Evolutionary conservation across 2,888 invertebrate genomes (phyloP).

Genomic region (Chesias legatella): DNA sequence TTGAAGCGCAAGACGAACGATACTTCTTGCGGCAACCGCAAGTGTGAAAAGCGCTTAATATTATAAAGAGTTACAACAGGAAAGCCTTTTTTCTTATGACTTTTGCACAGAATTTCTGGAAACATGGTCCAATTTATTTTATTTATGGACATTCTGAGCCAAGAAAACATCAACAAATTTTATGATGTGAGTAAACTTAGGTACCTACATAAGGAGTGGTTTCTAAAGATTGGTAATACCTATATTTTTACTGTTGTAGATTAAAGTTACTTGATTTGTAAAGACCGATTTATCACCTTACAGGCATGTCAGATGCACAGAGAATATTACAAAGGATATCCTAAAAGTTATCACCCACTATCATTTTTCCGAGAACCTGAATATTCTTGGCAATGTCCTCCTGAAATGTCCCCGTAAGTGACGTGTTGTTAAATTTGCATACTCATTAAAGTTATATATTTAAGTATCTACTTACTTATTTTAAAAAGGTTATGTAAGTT

Average conservation of each 20-base stretch:
- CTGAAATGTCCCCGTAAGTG: conserved; percentile 64
- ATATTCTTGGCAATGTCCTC: conserved; percentile 74
- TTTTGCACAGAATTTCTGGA: too few relatives aligned
- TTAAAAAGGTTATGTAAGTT: too few relatives aligned
- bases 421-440: background rate
- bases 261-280: too few relatives aligned
- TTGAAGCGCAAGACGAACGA: too few relatives aligned
- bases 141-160: conserved; percentile 53
- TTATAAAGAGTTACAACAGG: too few relatives aligned
- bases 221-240: too few relatives aligned
- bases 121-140: conserved; percentile 54
- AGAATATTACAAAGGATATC: conserved; percentile 80
- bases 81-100: too few relatives aligned
- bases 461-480: too few relatives aligned
- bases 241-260: too few relatives aligned
- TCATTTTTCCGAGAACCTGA: conserved; percentile 69
- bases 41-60: too few relatives aligned
- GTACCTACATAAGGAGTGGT: background rate
- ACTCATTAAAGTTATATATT: too few relatives aligned
- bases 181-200: conserved; percentile 41
- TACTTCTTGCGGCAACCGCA: too few relatives aligned
- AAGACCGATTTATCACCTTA: background rate
- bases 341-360: conserved; percentile 76
- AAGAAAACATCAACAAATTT: conserved; percentile 58
- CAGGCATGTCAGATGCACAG: conserved; percentile 79